Percentiles rank a stretch among this genome's conserved stretches.
phyloP scores from a whole-genome alignment of 2,797 vertebrate genomes.

The Lerista edwardsae region DNA sequence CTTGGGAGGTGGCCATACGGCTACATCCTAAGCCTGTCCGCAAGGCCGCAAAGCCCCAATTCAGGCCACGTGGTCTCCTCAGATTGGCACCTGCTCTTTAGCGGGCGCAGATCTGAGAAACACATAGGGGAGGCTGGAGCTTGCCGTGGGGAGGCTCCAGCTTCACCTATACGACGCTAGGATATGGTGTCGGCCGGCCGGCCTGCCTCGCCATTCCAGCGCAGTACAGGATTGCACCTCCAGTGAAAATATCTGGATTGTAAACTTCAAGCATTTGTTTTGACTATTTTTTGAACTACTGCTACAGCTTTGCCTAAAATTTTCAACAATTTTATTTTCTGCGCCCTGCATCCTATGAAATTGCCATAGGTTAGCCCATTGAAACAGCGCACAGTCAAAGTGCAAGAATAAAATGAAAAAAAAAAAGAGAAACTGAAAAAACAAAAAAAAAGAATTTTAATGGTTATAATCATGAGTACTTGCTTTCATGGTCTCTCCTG shows the following conservation, averaged over 20 bases:
- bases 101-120: no score
- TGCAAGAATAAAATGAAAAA: slow-evolving; percentile 46
- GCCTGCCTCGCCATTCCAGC: no score
- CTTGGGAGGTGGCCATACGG: no score
- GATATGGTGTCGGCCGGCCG: no score
- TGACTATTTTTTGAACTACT: slow-evolving; percentile 54
- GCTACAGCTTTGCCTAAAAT: slow-evolving; percentile 52
- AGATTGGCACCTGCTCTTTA: no score
- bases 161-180: no score
- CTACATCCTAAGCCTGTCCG: no score
- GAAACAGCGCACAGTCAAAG: slow-evolving; percentile 5
- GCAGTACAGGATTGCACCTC: no score
- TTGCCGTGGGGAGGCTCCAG: no score
- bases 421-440: slow-evolving; percentile 52
- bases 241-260: slow-evolving; percentile 14
- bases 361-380: slow-evolving; percentile 37
- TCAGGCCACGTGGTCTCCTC: no score
- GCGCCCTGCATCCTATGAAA: slow-evolving; percentile 45
- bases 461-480: slow-evolving; percentile 22
- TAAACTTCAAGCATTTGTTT: slow-evolving; percentile 36
- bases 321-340: slow-evolving; percentile 51
- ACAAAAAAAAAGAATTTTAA: slow-evolving; percentile 35
- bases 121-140: no score
- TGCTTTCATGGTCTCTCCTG: slow-evolving; percentile 27
- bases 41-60: no score